A percentile compares a stretch with the other conserved stretches of the same genome.
Evolutionary conservation across 2,113 vertebrate species (phyloP).

Genomic region (Benitochromis conjunctus): DNA sequence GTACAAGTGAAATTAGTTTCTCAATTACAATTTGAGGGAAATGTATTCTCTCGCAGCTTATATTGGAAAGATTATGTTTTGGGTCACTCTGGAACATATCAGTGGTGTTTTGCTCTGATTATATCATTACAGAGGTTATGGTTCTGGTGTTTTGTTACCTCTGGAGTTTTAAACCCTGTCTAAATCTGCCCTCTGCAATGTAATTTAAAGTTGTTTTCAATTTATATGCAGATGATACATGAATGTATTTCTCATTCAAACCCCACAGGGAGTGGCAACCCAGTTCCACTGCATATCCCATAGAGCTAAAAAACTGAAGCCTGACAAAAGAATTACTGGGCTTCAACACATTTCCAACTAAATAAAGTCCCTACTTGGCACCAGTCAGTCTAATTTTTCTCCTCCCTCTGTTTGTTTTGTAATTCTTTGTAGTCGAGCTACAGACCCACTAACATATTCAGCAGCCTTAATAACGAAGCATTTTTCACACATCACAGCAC

Average conservation of each 20-base stretch:
- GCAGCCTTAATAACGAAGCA: fast-evolving
- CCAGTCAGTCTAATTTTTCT: not conserved
- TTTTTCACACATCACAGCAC: not conserved
- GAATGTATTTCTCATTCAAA: not conserved
- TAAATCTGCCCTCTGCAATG: not conserved
- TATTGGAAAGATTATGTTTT: not conserved
- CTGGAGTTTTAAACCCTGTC: not conserved
- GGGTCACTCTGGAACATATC: not conserved
- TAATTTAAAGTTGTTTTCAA: not conserved
- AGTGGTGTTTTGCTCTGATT: not conserved
- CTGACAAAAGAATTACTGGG: not conserved
- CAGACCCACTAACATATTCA: not conserved
- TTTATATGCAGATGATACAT: not conserved
- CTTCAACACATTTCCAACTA: not conserved
- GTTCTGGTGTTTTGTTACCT: not conserved
- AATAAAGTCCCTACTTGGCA: not conserved
- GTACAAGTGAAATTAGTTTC: not conserved
- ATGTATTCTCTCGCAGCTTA: not conserved
- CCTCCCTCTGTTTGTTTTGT: not conserved
- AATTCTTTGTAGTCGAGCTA: not conserved
- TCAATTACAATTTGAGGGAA: not conserved
- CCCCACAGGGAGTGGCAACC: not conserved
- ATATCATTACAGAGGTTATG: not conserved
- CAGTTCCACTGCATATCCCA: not conserved
- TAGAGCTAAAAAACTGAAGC: not conserved